Conservation (phyloP, 1,140 invertebrate species). For the Eupeodes corollae region DNA sequence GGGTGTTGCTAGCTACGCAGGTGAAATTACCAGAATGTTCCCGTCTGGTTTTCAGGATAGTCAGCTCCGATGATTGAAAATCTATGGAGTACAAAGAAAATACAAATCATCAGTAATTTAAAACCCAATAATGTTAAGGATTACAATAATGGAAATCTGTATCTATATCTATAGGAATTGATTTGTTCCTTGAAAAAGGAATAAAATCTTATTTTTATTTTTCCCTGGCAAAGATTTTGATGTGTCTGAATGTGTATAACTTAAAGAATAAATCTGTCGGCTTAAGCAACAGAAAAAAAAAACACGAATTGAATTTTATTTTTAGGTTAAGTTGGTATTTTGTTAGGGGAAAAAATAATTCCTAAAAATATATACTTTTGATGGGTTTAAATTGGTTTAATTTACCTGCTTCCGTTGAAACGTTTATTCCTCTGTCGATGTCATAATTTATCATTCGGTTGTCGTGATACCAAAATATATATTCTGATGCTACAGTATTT, state of each 20-base stretch:
- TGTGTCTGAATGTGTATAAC: too few relatives aligned
- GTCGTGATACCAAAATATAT: slow-evolving; percentile 85
- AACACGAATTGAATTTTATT: background rate
- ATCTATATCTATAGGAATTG: too few relatives aligned
- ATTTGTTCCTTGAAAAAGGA: too few relatives aligned
- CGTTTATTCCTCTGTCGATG: slow-evolving; percentile 68
- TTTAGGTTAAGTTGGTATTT: background rate
- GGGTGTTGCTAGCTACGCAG: slow-evolving; percentile 74
- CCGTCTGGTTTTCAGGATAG: slow-evolving; percentile 52
- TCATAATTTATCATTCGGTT: slow-evolving; percentile 84
- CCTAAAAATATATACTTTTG: background rate
- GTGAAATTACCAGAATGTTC: slow-evolving; percentile 79
- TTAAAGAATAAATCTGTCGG: too few relatives aligned
- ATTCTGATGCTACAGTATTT: slow-evolving; percentile 70
- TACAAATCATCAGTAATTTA: background rate
- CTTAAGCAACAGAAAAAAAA: too few relatives aligned
- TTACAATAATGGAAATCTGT: too few relatives aligned
- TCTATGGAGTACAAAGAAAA: slow-evolving; percentile 30
- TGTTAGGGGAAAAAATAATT: background rate
- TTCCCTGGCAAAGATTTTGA: too few relatives aligned
- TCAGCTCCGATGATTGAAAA: slow-evolving; percentile 50
- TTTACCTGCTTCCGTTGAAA: slow-evolving; percentile 50
- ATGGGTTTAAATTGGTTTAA: background rate
- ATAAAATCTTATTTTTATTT: too few relatives aligned
- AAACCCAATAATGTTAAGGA: too few relatives aligned